Evolutionary conservation across 2,888 invertebrate genomes (phyloP).

Genomic region (Mesodorylaimus sp.): DNA sequence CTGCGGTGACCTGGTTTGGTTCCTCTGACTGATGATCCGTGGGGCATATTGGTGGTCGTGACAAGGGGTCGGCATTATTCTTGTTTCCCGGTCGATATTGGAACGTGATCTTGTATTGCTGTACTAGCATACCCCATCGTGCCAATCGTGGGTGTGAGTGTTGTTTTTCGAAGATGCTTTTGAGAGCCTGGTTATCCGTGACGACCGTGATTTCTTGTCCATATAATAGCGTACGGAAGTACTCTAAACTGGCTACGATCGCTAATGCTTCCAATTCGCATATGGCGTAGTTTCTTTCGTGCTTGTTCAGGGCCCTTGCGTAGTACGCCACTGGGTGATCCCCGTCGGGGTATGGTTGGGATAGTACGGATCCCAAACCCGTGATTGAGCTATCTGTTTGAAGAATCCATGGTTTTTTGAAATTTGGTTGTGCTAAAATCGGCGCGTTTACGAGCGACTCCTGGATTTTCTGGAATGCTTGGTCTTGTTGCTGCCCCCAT

Average conservation of each 20-base stretch:
- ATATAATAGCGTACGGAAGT: constrained; percentile 1
- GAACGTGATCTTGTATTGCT: no score
- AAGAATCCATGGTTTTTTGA: constrained; percentile 1
- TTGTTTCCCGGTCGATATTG: no score
- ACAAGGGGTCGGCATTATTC: no score
- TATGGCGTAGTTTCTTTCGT: constrained; percentile 4
- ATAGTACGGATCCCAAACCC: constrained; percentile 1
- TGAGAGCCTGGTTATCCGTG: constrained; percentile 3
- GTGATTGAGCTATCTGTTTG: not conserved
- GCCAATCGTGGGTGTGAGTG: not conserved
- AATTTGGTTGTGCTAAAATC: constrained; percentile 5
- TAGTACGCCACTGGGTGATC: constrained; percentile 3
- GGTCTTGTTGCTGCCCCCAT: no score
- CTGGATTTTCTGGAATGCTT: constrained; percentile 1
- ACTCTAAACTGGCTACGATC: not conserved
- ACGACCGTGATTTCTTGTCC: not conserved
- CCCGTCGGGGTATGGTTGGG: not conserved
- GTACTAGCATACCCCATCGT: not conserved
- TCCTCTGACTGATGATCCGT: no score
- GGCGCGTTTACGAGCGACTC: not conserved
- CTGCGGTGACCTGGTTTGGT: no score
- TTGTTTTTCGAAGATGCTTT: not conserved
- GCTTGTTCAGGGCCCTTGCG: not conserved
- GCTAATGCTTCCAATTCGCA: constrained; percentile 5
- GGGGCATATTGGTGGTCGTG: no score